A percentile compares a stretch with the other conserved stretches of the same genome.
These are phyloP conservation scores for Felis catus DNA, from an alignment of 2,113 vertebrate species.

Conservation along the genomic window DNA sequence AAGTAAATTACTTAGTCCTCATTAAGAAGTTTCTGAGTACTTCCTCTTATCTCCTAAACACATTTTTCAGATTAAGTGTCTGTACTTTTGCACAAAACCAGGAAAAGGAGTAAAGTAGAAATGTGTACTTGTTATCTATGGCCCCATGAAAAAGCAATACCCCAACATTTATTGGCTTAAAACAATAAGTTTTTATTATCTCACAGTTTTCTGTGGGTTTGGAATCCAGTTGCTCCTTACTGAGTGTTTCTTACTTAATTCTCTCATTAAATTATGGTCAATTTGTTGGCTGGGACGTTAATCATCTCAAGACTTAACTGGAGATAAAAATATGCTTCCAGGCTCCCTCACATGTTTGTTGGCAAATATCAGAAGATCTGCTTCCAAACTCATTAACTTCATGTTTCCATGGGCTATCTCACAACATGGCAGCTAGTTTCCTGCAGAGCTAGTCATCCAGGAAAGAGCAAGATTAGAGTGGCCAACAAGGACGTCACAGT, in stretches of 20 bases:
- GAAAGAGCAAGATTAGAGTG: neutral
- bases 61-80: neutral
- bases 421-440: neutral
- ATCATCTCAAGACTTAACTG: neutral
- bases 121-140: neutral
- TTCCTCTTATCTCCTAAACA: neutral
- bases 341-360: neutral
- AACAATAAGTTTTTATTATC: neutral
- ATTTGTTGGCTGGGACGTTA: neutral
- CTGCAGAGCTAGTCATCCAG: neutral
- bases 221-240: neutral
- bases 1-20: neutral
- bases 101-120: neutral
- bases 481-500: neutral
- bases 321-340: neutral
- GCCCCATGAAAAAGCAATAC: neutral
- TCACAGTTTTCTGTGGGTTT: neutral
- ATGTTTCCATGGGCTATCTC: neutral
- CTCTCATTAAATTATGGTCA: neutral
- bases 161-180: neutral
- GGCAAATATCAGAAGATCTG: neutral
- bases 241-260: neutral
- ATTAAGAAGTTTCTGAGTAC: neutral
- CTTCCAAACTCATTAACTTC: conserved; percentile 37
- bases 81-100: neutral